Base-by-base conservation (phyloP, 2,888 invertebrate species). In the Lasioglossum calceatum region DNA sequence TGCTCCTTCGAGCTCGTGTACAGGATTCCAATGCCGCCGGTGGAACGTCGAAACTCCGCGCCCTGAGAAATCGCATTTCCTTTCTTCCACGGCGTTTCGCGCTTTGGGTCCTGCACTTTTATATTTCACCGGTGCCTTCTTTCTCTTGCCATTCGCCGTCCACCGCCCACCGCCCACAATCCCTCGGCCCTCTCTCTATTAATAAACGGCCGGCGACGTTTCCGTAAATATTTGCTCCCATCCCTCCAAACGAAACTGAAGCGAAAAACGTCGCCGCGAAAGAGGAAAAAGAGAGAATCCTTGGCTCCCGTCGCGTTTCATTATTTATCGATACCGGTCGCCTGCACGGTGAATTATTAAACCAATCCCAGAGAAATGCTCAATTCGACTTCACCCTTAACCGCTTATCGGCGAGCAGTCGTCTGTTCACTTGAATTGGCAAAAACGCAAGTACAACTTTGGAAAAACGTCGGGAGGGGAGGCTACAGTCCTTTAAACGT, bases 1-100 rank as follows among this genome's bases (percentile, higher is more conserved):
- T 88, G 88, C 79, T 85, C 71, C 81, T 75, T 88, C 84, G 58
- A 74, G 71, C 87, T 81, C 88, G 87, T 89, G 89, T 83, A 73
- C 81, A n/a, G 84, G 89, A 88, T 89, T 86, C 86, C 84, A 67
- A 78, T 78, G 79, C 77, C 73, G 64, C 71, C 42, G 67, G 19
- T 14, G 76, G 61, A 64, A 81, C 74, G 80, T 85, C 86, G 80
- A 36, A 44, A 39, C 27, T 39, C 58, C 50, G 16, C 50, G n/a
- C 75, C 32, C 61, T 54, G 76, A 81, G 77, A 87, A 84, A 84
- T 80, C 86, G 86, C 77, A 80, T 87, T 86, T 83, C 67, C 74
- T 70, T 87, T 77, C 80, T 64, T 67, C 39, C 32, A 32, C 72
- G 44, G 4, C 77, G 74, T 77, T 76, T 77, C 79, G 73, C 72